Percentiles rank a stretch among this genome's conserved stretches.
These are phyloP conservation scores for Noturus placidus DNA, from an alignment of 2,113 vertebrate genomes.

Conservation along the genomic window DNA sequence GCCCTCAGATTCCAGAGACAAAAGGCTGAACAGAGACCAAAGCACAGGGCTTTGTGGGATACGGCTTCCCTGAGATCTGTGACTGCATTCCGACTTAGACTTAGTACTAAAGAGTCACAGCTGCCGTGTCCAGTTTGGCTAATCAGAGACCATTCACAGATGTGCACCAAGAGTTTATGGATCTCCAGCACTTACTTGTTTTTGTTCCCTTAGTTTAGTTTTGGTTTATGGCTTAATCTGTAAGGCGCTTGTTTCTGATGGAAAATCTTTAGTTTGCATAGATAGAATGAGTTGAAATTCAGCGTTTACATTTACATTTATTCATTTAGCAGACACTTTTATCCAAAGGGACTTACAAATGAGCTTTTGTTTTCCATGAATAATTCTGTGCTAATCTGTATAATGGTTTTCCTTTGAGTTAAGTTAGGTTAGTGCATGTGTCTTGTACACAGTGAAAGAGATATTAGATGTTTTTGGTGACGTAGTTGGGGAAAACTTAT, in stretches of 20 bases:
- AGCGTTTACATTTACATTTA: background rate
- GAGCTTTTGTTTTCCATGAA: slow-evolving; percentile 6
- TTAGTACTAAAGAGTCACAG: slow-evolving; percentile 61
- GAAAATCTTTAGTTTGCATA: background rate
- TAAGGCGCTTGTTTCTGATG: slow-evolving; percentile 1
- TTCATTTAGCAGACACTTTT: too few relatives aligned
- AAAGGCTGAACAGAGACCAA: slow-evolving; percentile 57
- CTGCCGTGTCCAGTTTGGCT: slow-evolving; percentile 61
- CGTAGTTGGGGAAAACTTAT: too few relatives aligned
- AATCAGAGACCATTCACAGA: slow-evolving; percentile 56
- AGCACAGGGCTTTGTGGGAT: slow-evolving; percentile 60
- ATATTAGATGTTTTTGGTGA: slow-evolving; percentile 16
- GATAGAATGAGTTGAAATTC: background rate
- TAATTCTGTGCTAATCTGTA: background rate
- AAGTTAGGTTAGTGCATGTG: slow-evolving; percentile 2
- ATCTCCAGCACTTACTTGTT: slow-evolving; percentile 18
- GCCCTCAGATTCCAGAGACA: slow-evolving; percentile 61
- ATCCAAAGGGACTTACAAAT: too few relatives aligned
- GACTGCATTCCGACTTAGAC: slow-evolving; percentile 64
- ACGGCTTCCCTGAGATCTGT: slow-evolving; percentile 63
- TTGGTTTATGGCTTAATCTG: slow-evolving; percentile 36
- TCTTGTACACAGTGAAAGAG: background rate
- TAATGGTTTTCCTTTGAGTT: background rate
- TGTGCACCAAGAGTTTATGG: slow-evolving; percentile 50
- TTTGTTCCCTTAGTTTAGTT: slow-evolving; percentile 55